phyloP scores from a whole-genome alignment of 1,140 invertebrate species.

The Dysdera silvatica region DNA sequence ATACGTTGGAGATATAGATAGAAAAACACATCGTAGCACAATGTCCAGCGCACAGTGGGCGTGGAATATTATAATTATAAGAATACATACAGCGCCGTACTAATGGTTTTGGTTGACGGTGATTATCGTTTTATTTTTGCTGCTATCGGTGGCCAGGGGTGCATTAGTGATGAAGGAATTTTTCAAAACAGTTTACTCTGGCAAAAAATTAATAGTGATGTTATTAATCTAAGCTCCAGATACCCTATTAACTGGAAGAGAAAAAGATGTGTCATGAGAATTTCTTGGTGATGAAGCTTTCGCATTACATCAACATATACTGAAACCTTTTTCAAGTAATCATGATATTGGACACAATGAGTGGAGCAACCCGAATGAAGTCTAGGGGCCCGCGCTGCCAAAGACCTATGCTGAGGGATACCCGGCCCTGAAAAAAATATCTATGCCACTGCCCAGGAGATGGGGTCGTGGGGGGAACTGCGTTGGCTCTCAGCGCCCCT shows the following conservation, averaged over 20 bases:
- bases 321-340: not conserved
- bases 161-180: constrained; percentile 4
- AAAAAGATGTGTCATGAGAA: not conserved
- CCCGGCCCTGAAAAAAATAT: not conserved
- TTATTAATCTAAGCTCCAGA: not conserved
- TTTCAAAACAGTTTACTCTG: not conserved
- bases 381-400: not conserved
- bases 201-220: not conserved
- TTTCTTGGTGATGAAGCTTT: not conserved
- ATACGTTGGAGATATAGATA: constrained; percentile 44
- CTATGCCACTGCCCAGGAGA: not conserved
- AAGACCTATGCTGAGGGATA: not conserved
- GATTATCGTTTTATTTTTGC: constrained; percentile 37
- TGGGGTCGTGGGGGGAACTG: too few species aligned
- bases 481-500: not conserved
- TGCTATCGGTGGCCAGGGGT: constrained; percentile 36
- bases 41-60: constrained; percentile 28
- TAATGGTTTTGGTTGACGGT: constrained; percentile 40
- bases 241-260: not conserved
- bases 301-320: not conserved
- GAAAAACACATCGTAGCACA: constrained; percentile 40
- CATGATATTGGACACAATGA: too few species aligned
- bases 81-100: constrained; percentile 36
- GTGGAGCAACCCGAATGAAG: too few species aligned
- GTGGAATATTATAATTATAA: constrained; percentile 42